Base-by-base conservation (phyloP, 2,797 vertebrate genomes). In the Nannoperca australis region DNA sequence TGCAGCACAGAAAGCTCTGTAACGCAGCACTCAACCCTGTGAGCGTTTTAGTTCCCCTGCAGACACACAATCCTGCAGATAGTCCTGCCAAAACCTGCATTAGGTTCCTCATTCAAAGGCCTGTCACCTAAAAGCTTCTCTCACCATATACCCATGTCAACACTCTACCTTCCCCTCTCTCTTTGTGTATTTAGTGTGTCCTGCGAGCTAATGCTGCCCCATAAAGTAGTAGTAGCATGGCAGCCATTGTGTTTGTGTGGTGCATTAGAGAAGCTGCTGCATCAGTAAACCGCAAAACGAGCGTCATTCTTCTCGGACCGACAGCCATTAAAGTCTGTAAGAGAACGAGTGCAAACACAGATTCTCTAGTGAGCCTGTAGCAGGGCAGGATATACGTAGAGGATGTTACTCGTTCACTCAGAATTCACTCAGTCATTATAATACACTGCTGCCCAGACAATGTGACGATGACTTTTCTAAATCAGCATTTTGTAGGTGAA, bases 91-190 rank as follows among this genome's bases (percentile, higher is more conserved):
- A 67, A 86, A 44, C 74, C 42, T 82, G 54, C 77, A 77, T 86
- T 76, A 80, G 62, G 30, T 74, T 17, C 27, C 36, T 30, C 56
- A 66, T 62, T 75, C 42, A 50, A 30, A 67, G 45, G 55, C 22
- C 56, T 44, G 47, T 40, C 59, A 50, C 65, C 60, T 82, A 80
- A 88, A 89, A 86, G 76, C 83, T 66, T 73, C 62, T 74, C 70
- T 73, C 55, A 86, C 79, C 79, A 76, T 81, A 90, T 87, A 66
- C 49, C 53, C 40, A 56, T 61, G 67, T 85, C 62, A 84, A 81
- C 82, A 74, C 56, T 44, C 64, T n/a, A 22, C 74, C 50, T 58
- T 56, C 27, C n/a, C 60, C 36, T 36, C 50, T 69, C 73, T 84
- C 62, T 79, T 63, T 87, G 79, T 89, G 70, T 73, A 61, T 74